These are phyloP conservation scores for Myripristis murdjan DNA, from an alignment of 2,797 vertebrate species.

Conservation along the genomic window DNA sequence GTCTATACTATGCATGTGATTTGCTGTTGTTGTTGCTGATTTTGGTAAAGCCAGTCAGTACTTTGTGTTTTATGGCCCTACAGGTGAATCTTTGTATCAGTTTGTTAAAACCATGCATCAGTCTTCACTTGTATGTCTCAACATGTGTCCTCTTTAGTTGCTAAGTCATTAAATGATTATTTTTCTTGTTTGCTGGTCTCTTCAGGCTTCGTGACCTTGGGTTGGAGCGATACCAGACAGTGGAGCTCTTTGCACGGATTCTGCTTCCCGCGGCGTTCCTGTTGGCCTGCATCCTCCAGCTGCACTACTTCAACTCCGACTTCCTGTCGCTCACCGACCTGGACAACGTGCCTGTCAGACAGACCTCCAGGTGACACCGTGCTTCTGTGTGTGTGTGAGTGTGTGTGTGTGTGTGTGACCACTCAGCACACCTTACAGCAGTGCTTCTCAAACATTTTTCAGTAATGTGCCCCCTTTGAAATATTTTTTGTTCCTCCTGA, in stretches of 20 bases:
- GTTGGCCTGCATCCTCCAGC: conserved; percentile 86
- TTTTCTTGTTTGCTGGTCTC: not conserved
- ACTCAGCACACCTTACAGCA: no score
- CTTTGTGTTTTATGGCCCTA: no score
- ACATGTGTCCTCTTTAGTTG: not conserved
- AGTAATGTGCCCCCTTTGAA: no score
- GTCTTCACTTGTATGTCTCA: not conserved
- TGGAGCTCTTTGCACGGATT: conserved; percentile 85
- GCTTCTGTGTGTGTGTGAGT: not conserved
- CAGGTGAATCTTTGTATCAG: not conserved
- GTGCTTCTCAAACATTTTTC: no score
- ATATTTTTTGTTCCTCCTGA: no score
- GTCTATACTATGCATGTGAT: not conserved
- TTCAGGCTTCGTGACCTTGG: conserved; percentile 84
- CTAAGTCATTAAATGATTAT: no score
- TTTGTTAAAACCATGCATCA: not conserved
- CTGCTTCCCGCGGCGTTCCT: conserved; percentile 85
- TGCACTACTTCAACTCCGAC: conserved; percentile 87
- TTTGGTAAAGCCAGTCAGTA: no score
- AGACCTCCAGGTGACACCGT: conserved; percentile 73
- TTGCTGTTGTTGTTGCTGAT: not conserved
- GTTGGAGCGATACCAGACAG: conserved; percentile 80
- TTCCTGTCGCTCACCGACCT: conserved; percentile 86
- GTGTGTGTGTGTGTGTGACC: not conserved
- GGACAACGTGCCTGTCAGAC: conserved; percentile 73